Evolutionary conservation across 2,888 invertebrate species (phyloP), one percentile per base, ranked within the genome.

Genomic region (Theretra japonica): DNA sequence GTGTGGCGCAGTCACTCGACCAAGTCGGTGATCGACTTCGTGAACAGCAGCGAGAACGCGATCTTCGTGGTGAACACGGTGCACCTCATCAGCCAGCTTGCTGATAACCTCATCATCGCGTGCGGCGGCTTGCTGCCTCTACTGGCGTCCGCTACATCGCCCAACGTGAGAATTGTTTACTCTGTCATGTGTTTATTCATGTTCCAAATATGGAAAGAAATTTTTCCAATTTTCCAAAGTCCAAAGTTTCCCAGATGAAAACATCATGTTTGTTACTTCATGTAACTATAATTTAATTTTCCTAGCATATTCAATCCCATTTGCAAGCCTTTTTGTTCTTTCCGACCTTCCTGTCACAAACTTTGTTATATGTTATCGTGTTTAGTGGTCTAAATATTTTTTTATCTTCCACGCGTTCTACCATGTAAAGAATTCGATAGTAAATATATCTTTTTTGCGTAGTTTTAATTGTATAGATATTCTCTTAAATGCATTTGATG

Each of bases 11-110:
- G 98, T 89, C 99, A 99, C 88, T 98, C 98, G 1, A 99, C 98
- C 8, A 99, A 99, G 90, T 98, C 98, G 53, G 98, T 99, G 78
- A 96, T 99, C 84, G 99, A 99, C 94, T 99, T 99, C 94, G 99
- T 99, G 79, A 99, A 99, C 94, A 98, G 98, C 92, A 97, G 98
- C 87, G 99, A 99, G 92, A 99, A 99, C 91, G 99, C 99, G 30
- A 98, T 99, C 81, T 99, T 99, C 92, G 99, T 99, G 73, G 99
- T 99, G 76, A 99, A 99, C 93, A 99, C 99, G 5, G 99, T 99
- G 68, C 99, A 99, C 94, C 95, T 99, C 86, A 99, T 99, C 88
- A 99, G 99, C 19, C 99, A 99, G 94, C 95, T 99, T 79, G 98
- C 99, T 0, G 99, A 99, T 93, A 99, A 99, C 94, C 96, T 99